Percentiles rank a stretch among this genome's conserved stretches.
Conservation (phyloP, 2,113 vertebrate genomes). For the Ammodytes marinus region DNA sequence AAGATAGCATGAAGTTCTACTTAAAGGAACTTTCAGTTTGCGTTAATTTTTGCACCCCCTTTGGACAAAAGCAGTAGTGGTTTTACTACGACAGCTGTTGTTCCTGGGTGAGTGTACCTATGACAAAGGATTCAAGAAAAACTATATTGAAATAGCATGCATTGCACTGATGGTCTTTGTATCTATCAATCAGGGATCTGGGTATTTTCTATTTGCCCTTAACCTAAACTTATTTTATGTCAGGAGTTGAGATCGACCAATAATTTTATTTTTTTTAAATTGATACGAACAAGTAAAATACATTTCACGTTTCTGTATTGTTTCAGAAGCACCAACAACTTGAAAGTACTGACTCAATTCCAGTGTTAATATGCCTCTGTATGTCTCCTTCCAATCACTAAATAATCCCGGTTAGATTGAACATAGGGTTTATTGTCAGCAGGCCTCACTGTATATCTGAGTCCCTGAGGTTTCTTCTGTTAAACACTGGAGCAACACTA, state of each 20-base stretch:
- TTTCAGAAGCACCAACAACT: background rate
- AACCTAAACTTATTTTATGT: background rate
- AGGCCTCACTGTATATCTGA: background rate
- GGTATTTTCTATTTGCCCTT: background rate
- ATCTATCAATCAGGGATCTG: background rate
- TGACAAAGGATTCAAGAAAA: no score
- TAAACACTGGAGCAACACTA: slow-evolving; percentile 44
- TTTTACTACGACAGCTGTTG: no score
- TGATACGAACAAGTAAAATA: no score
- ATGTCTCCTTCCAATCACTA: background rate
- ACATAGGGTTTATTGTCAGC: background rate
- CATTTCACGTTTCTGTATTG: background rate
- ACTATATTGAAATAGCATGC: no score
- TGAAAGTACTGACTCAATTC: background rate
- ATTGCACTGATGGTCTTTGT: no score
- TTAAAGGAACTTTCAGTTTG: background rate
- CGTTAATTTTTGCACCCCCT: no score
- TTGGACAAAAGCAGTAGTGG: no score
- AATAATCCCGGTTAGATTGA: background rate
- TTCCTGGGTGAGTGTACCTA: no score
- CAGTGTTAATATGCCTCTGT: background rate
- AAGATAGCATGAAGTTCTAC: slow-evolving; percentile 19
- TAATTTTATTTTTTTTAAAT: background rate
- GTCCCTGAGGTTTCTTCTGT: slow-evolving; percentile 8
- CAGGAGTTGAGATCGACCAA: background rate